Conservation (phyloP, 2,797 vertebrate genomes). For the Myotis pilosus region DNA sequence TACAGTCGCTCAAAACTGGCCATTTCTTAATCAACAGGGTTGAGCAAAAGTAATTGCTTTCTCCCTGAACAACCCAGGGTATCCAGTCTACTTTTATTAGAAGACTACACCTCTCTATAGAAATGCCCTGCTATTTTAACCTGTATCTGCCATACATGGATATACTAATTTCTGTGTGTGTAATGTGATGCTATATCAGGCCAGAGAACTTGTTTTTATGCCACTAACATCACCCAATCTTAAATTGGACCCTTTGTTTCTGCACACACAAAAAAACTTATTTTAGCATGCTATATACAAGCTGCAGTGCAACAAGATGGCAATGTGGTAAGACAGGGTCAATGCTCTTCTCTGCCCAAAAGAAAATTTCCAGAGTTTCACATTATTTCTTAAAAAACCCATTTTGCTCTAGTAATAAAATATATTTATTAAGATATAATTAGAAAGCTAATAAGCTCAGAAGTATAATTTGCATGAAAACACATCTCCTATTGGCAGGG, state of each 20-base stretch:
- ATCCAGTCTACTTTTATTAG: conserved; percentile 64
- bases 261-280: conserved; percentile 53
- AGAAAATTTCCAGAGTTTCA: conserved; percentile 76
- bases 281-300: conserved; percentile 70
- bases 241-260: conserved; percentile 75
- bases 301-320: conserved; percentile 76
- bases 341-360: conserved; percentile 77
- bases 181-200: conserved; percentile 52
- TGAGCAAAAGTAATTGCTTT: conserved; percentile 61
- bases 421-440: conserved; percentile 86
- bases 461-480: conserved; percentile 85
- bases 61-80: conserved; percentile 59
- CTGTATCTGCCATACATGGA: conserved; percentile 68
- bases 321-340: conserved; percentile 73
- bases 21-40: conserved; percentile 67
- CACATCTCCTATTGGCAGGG: conserved; percentile 79
- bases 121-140: conserved; percentile 50
- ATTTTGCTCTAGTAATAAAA: conserved; percentile 84
- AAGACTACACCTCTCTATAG: conserved; percentile 57
- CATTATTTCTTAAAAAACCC: conserved; percentile 78
- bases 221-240: conserved; percentile 64
- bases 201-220: conserved; percentile 66
- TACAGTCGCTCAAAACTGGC: conserved; percentile 59
- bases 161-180: conserved; percentile 68
- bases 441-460: conserved; percentile 84